Evolutionary conservation across 2,888 invertebrate genomes (phyloP).

Genomic region (Orthosia gothica): DNA sequence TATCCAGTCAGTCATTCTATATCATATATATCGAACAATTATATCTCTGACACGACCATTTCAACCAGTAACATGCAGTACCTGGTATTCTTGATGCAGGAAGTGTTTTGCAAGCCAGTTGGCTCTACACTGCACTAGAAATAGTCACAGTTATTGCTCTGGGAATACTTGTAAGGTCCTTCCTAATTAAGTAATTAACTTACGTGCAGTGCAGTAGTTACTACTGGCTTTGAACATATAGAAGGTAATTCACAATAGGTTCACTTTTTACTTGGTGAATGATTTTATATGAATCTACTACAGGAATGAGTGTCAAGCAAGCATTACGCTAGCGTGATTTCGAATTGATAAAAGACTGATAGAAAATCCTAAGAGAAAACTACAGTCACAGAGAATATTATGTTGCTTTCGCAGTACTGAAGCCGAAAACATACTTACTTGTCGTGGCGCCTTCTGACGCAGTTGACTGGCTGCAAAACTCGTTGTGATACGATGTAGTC

Average conservation of each 20-base stretch:
- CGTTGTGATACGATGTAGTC: no score
- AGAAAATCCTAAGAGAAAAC: not conserved
- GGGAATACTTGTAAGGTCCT: constrained; percentile 54
- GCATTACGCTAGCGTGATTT: not conserved
- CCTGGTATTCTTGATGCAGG: constrained; percentile 65
- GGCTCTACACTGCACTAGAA: constrained; percentile 53
- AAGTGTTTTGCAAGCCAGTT: constrained; percentile 65
- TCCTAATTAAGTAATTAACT: constrained; percentile 58
- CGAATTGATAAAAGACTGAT: not conserved
- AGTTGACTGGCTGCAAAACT: no score
- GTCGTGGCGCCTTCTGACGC: no score
- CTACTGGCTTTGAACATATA: constrained; percentile 13
- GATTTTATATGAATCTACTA: not conserved
- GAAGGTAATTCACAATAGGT: constrained; percentile 3
- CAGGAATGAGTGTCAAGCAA: not conserved
- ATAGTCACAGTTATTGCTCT: constrained; percentile 26
- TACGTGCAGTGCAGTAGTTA: constrained; percentile 39
- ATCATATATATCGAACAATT: constrained; percentile 7
- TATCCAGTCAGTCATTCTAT: constrained; percentile 30
- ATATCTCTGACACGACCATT: constrained; percentile 33
- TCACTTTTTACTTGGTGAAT: not conserved
- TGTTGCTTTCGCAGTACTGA: not conserved
- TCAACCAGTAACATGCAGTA: constrained; percentile 45
- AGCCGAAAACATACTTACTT: no score
- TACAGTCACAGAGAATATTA: not conserved